Base-by-base conservation (phyloP, 2,113 vertebrate genomes). In the Hemibates koningsi region DNA sequence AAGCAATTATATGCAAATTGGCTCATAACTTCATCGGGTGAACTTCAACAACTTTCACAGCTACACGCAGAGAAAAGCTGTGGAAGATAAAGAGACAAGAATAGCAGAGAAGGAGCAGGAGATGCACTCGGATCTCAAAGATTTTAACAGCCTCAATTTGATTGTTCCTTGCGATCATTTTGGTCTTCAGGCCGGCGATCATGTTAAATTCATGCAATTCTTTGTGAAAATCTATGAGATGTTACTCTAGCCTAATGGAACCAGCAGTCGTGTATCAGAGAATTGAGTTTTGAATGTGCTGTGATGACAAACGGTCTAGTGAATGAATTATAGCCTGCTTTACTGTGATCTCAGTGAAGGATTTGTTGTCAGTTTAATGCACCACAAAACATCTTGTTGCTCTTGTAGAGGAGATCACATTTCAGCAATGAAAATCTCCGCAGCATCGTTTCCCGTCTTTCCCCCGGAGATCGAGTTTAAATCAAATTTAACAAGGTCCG, bases 401-500 rank as follows among this genome's bases (percentile, higher is more conserved):
- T 89, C 85, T 81, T 48, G 54, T 56, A 2, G 27, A 73, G 29
- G 9, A 7, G 66, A 56, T 82, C 66, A 41, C 27, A 16, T 21
- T 71, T 54, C 71, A 3, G 36, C 52, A 81, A 36, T 29, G 38
- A 82, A 85, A 68, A 80, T 54, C 78, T 91, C 45, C 1, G 3
- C 57, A 66, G 41, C 21, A 34, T 71, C 9, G 4, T 84, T 80
- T 87, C 41, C 34, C 4, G 6, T 43, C 41, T 56, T 32, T 24
- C 4, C 54, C 73, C 38, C 7, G 4, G 50, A 88, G 86, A 86
- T 83, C 4, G 50, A 57, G 61, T 80, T 83, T 71, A 84, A 92
- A 88, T 90, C 78, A 90, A 78, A 61, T 81, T 56, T 84, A 90
- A 93, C 89, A 87, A 87, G 83, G 48, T 38, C 48, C 16, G 19